These are phyloP conservation scores for Argentina silus DNA, from an alignment of 2,797 vertebrate genomes.

Conservation along the genomic window DNA sequence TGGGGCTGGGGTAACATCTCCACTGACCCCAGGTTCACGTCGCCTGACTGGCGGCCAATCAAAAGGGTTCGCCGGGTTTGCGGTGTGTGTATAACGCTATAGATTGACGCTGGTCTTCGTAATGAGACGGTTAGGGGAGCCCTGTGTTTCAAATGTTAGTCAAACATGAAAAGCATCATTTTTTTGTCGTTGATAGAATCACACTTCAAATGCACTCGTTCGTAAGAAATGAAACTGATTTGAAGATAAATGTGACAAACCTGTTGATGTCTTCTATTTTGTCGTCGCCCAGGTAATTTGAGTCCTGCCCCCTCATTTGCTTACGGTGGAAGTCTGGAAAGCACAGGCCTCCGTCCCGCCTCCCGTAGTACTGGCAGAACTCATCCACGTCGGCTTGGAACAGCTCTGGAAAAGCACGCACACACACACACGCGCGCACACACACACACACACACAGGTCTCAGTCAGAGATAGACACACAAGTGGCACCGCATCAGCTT, in stretches of 20 bases:
- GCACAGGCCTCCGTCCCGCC: conserved; percentile 88
- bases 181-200: too few species aligned
- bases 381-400: conserved; percentile 97
- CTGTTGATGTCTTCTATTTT: conserved; percentile 95
- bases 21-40: conserved; percentile 23
- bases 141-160: too few species aligned
- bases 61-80: neutral
- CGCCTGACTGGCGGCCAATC: neutral
- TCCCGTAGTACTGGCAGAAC: conserved; percentile 96
- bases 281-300: conserved; percentile 97
- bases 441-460: conserved; percentile 30
- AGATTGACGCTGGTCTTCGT: neutral
- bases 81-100: neutral
- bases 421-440: conserved; percentile 57
- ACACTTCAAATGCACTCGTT: too few species aligned
- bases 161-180: too few species aligned
- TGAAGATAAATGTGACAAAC: conserved; percentile 83
- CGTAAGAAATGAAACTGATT: conserved; percentile 9
- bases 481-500: conserved; percentile 18
- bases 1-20: conserved; percentile 14
- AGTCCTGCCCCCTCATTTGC: conserved; percentile 89
- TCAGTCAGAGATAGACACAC: conserved; percentile 33
- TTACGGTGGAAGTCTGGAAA: conserved; percentile 99
- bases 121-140: too few species aligned
- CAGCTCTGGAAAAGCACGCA: conserved; percentile 83